phyloP scores from a whole-genome alignment of 23 tunicate genomes.

The Trididemnum clinides region DNA sequence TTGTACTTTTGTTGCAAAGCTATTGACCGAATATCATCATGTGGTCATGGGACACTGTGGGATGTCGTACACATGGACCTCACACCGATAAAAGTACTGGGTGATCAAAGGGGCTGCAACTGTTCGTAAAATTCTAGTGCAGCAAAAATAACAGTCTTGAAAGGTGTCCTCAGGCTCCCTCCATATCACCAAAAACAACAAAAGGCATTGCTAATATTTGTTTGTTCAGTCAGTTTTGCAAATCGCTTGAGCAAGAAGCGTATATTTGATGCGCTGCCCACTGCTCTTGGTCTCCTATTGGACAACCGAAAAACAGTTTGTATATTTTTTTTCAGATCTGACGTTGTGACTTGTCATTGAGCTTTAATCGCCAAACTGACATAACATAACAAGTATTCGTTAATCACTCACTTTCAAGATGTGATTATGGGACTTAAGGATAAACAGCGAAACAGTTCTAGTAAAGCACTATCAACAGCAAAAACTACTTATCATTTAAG shows the following conservation, averaged over 20 bases:
- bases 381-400: neutral
- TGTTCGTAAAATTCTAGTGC: too few species aligned
- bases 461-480: neutral
- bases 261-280: neutral
- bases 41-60: too few species aligned
- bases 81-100: too few species aligned
- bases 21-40: too few species aligned
- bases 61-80: too few species aligned
- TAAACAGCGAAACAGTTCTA: neutral
- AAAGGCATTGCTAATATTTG: constrained; percentile 5
- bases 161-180: constrained; percentile 12
- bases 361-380: too few species aligned
- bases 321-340: neutral
- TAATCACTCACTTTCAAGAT: neutral
- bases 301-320: constrained; percentile 15
- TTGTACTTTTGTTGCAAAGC: too few species aligned
- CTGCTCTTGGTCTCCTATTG: constrained; percentile 1
- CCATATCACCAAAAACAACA: neutral
- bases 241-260: too few species aligned
- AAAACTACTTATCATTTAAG: neutral
- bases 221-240: constrained; percentile 1
- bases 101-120: too few species aligned
- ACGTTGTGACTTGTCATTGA: neutral
- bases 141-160: neutral
- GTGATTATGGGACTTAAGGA: too few species aligned